A percentile compares a stretch with the other conserved stretches of the same genome.
Conservation (phyloP, 2,113 vertebrate genomes). For the Perca fluviatilis region DNA sequence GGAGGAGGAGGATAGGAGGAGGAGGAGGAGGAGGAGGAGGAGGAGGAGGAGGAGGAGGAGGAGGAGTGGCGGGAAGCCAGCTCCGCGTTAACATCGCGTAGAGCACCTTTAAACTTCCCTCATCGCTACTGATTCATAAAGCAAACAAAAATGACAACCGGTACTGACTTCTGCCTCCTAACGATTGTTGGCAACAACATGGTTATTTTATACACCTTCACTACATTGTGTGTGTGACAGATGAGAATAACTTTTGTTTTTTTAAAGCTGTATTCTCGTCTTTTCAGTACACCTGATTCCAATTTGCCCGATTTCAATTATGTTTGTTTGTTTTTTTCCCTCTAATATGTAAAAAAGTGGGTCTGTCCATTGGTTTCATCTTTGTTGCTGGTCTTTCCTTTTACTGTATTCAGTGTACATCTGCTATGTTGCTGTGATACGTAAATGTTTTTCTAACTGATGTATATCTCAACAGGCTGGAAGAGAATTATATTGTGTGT, state of each 20-base stretch:
- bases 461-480: conserved; percentile 86
- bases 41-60: too few relatives aligned
- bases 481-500: conserved; percentile 99
- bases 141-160: neutral
- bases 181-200: neutral
- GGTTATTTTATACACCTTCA: neutral
- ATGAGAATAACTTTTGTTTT: too few relatives aligned
- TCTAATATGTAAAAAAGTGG: neutral
- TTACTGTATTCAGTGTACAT: neutral
- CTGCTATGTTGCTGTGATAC: neutral
- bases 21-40: too few relatives aligned
- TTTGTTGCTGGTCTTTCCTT: neutral
- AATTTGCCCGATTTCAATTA: neutral
- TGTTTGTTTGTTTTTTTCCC: neutral
- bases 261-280: neutral
- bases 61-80: too few relatives aligned
- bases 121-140: neutral
- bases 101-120: neutral
- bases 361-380: neutral
- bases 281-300: neutral
- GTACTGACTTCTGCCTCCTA: too few relatives aligned
- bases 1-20: too few relatives aligned
- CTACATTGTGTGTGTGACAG: too few relatives aligned
- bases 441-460: neutral
- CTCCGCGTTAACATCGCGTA: too few relatives aligned